phyloP scores from a whole-genome alignment of 2,113 vertebrate species.

The Chlorodrepanis virens region DNA sequence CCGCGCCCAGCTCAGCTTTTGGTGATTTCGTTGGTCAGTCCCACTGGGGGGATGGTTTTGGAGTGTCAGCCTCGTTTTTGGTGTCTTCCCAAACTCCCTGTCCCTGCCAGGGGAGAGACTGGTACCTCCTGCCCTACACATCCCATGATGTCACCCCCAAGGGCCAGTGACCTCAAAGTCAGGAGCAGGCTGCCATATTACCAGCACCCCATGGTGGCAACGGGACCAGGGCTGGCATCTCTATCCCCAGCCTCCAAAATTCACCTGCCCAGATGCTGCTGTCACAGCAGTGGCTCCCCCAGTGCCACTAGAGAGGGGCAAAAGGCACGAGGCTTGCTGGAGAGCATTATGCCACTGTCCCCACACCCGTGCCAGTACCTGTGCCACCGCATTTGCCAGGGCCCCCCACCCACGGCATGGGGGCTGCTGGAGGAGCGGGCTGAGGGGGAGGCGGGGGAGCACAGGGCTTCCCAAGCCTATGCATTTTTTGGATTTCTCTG shows the following conservation, averaged over 20 bases:
- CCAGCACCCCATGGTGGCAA: rapidly evolving
- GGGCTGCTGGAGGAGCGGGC: not conserved
- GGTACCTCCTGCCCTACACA: not conserved
- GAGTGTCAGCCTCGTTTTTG: not conserved
- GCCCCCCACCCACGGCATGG: rapidly evolving
- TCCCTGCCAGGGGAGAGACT: not conserved
- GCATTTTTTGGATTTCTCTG: slow-evolving; percentile 69
- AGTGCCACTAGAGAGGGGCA: not conserved
- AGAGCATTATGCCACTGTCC: not conserved
- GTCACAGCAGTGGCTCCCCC: not conserved
- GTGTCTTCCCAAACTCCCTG: not conserved
- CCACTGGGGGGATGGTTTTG: not conserved
- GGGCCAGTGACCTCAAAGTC: not conserved
- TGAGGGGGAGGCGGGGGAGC: not conserved
- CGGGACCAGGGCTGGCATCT: not conserved
- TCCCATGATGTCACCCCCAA: not conserved
- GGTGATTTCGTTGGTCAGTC: not conserved
- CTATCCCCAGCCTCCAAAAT: not conserved
- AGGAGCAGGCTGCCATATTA: not conserved
- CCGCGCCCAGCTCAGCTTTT: not conserved
- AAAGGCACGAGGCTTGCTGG: rapidly evolving
- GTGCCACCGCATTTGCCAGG: not conserved
- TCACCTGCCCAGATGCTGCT: not conserved
- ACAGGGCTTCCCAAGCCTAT: slow-evolving; percentile 24
- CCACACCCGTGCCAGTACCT: not conserved